A percentile compares a stretch with the other conserved stretches of the same genome.
These are phyloP conservation scores for Cyanocitta stelleri DNA, from an alignment of 2,113 vertebrate species.

Conservation along the genomic window DNA sequence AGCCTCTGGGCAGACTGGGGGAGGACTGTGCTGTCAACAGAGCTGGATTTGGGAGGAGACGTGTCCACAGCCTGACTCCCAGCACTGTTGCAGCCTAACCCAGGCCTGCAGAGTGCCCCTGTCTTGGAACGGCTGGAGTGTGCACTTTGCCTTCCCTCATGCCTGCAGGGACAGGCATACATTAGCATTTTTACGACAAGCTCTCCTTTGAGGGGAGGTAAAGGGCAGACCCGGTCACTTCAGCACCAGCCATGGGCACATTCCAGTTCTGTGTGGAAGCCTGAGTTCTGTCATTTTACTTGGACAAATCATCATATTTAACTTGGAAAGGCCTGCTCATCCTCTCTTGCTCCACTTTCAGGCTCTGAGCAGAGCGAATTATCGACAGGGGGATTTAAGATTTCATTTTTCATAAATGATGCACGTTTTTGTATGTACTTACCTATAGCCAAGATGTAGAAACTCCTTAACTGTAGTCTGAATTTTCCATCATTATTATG, in stretches of 20 bases:
- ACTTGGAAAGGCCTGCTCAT: not conserved
- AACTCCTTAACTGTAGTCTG: not conserved
- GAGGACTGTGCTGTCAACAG: not conserved
- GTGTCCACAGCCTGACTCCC: not conserved
- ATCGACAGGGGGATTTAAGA: not conserved
- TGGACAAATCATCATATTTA: not conserved
- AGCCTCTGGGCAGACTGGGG: slow-evolving; percentile 17
- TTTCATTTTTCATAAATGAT: not conserved
- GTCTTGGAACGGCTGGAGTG: not conserved
- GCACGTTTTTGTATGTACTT: not conserved
- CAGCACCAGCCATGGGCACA: not conserved
- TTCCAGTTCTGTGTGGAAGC: not conserved
- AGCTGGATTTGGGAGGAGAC: not conserved
- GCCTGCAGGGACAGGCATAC: not conserved
- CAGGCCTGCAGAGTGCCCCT: not conserved
- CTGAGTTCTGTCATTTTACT: not conserved
- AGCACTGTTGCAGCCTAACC: not conserved
- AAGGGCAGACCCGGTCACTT: not conserved
- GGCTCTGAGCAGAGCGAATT: not conserved
- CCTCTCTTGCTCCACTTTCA: not conserved
- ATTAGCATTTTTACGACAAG: not conserved
- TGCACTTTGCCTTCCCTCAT: not conserved
- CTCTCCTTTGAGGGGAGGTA: not conserved
- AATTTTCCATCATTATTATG: slow-evolving; percentile 15
- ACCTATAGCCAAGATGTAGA: not conserved